Evolutionary conservation across 2,888 invertebrate species (phyloP).

Genomic region (Nudaria mundana): DNA sequence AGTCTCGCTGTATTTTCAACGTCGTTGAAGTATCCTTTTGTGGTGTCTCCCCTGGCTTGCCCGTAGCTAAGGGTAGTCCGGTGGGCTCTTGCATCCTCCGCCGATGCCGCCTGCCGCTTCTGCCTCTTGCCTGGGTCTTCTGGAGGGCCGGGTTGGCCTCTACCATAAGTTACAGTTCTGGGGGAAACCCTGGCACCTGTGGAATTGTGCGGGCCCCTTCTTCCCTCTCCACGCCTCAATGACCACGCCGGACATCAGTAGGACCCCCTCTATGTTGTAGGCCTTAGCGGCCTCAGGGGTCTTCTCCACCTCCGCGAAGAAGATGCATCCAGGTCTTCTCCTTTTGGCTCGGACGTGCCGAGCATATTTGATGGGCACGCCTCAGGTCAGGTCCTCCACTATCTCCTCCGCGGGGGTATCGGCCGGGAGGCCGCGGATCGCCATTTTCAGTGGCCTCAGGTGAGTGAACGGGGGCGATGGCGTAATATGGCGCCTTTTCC

Average conservation of each 20-base stretch:
- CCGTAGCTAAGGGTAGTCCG: too few relatives aligned
- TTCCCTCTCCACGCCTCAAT: neutral
- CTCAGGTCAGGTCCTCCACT: neutral
- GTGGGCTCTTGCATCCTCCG: too few relatives aligned
- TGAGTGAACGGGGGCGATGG: neutral
- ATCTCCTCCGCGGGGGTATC: neutral
- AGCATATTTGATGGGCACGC: neutral
- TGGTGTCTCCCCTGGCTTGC: too few relatives aligned
- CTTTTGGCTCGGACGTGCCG: neutral
- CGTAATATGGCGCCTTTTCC: neutral
- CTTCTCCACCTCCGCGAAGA: neutral
- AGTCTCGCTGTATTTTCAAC: too few relatives aligned
- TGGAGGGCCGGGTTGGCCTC: too few relatives aligned
- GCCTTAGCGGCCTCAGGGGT: neutral
- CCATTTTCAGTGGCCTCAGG: neutral
- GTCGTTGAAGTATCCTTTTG: too few relatives aligned
- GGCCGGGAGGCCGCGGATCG: neutral
- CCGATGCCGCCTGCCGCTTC: too few relatives aligned
- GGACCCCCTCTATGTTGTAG: neutral
- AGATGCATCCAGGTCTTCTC: neutral
- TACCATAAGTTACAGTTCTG: neutral
- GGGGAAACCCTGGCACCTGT: neutral
- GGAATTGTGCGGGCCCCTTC: neutral
- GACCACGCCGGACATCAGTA: neutral
- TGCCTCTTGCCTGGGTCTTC: too few relatives aligned